phyloP scores from a whole-genome alignment of 2,888 invertebrate species.

The Philereme vetulata region DNA sequence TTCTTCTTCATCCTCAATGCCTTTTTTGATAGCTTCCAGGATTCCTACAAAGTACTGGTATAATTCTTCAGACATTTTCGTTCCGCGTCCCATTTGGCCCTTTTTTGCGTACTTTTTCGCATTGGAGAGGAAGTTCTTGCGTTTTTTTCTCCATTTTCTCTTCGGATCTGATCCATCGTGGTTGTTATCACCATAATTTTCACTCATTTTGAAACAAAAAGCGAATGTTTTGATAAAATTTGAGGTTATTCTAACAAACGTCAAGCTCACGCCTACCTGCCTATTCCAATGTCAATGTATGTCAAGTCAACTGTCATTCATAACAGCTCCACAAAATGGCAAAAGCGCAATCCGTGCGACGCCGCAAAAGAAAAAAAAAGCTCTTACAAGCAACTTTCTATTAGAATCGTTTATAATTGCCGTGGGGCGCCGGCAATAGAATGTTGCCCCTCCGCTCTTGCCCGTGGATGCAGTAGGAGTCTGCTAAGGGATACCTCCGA shows the following conservation, averaged over 20 bases:
- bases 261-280: slow-evolving; percentile 2
- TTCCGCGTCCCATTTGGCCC: slow-evolving; percentile 88
- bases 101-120: slow-evolving; percentile 90
- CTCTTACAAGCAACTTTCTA: no score
- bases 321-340: no score
- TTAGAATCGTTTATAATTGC: no score
- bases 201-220: slow-evolving; percentile 52
- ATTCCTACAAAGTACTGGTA: slow-evolving; percentile 91
- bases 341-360: no score
- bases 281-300: no score
- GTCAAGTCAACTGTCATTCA: no score
- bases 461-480: no score
- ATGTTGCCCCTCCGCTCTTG: no score
- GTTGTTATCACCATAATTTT: slow-evolving; percentile 50
- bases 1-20: slow-evolving; percentile 88
- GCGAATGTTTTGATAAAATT: slow-evolving; percentile 10
- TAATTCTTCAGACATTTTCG: slow-evolving; percentile 87
- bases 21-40: slow-evolving; percentile 87
- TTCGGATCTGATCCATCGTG: slow-evolving; percentile 46
- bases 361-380: no score
- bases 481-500: no score
- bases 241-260: slow-evolving; percentile 20
- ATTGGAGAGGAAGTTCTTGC: slow-evolving; percentile 87
- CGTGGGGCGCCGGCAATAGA: no score
- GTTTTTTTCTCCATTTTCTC: slow-evolving; percentile 84